Evolutionary conservation across 2,797 vertebrate species (phyloP).

Genomic region (Lates japonicus): DNA sequence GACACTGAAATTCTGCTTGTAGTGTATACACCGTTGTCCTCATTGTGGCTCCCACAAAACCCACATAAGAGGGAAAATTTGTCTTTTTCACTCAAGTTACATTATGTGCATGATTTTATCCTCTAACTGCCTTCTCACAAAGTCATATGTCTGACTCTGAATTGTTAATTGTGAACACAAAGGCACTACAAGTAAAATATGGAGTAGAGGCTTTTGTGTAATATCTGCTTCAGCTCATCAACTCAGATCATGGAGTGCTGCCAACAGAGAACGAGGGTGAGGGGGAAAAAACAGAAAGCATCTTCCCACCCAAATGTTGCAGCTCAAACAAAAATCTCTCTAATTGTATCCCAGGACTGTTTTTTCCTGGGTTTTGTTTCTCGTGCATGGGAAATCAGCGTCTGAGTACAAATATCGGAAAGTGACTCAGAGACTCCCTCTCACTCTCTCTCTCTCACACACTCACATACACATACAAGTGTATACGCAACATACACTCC

Average conservation of each 20-base stretch:
- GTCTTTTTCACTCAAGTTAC: conserved; percentile 45
- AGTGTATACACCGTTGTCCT: conserved; percentile 52
- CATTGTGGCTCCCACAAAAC: conserved; percentile 43
- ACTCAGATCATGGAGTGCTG: conserved; percentile 14
- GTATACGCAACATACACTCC: neutral
- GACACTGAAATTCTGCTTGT: conserved; percentile 47
- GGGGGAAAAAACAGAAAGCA: conserved; percentile 31
- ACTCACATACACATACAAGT: neutral
- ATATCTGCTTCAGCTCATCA: conserved; percentile 40
- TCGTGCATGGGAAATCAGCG: conserved; percentile 51
- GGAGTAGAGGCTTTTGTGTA: conserved; percentile 31
- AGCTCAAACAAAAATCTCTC: conserved; percentile 51
- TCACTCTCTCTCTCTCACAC: neutral
- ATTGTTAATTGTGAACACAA: conserved; percentile 31
- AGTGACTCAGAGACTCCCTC: conserved; percentile 61
- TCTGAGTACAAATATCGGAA: conserved; percentile 70
- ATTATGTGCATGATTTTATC: conserved; percentile 35
- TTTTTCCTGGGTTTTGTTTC: conserved; percentile 70
- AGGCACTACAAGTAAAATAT: conserved; percentile 2
- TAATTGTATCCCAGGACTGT: conserved; percentile 57
- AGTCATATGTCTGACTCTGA: conserved; percentile 13
- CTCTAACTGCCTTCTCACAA: neutral
- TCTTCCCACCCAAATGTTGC: conserved; percentile 57
- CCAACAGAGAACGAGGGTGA: conserved; percentile 31
- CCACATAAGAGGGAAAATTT: conserved; percentile 57